Evolutionary conservation across 1,140 invertebrate species (phyloP).

Genomic region (Cherax destructor): DNA sequence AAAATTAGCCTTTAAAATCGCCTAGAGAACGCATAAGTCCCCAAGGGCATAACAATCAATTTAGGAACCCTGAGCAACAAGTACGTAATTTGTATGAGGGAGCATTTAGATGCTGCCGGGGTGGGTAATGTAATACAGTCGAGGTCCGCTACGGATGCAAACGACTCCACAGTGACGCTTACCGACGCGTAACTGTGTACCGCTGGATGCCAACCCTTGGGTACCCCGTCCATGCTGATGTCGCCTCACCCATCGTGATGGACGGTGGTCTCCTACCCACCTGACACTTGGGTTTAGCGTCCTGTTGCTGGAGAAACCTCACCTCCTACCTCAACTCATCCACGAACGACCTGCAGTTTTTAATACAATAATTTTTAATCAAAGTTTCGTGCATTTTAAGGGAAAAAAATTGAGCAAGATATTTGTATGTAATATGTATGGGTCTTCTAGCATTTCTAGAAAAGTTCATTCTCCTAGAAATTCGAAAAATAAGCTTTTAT

Average conservation of each 20-base stretch:
- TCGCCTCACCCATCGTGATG: neutral
- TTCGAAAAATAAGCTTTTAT: too few species aligned
- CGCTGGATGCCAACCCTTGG: neutral
- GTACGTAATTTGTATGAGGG: neutral
- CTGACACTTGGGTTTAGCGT: neutral
- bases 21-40: too few species aligned
- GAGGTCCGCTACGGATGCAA: neutral
- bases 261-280: neutral
- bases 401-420: too few species aligned
- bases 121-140: neutral
- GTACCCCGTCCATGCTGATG: neutral
- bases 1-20: too few species aligned
- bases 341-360: too few species aligned
- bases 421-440: too few species aligned
- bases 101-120: neutral
- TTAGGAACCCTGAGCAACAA: neutral
- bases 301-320: too few species aligned
- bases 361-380: too few species aligned
- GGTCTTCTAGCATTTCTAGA: too few species aligned
- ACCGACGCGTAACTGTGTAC: neutral
- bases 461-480: too few species aligned
- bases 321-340: too few species aligned
- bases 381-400: too few species aligned
- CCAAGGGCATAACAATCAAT: neutral
- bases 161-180: neutral